phyloP scores from a whole-genome alignment of 2,113 vertebrate genomes.

The Trematomus loennbergii region DNA sequence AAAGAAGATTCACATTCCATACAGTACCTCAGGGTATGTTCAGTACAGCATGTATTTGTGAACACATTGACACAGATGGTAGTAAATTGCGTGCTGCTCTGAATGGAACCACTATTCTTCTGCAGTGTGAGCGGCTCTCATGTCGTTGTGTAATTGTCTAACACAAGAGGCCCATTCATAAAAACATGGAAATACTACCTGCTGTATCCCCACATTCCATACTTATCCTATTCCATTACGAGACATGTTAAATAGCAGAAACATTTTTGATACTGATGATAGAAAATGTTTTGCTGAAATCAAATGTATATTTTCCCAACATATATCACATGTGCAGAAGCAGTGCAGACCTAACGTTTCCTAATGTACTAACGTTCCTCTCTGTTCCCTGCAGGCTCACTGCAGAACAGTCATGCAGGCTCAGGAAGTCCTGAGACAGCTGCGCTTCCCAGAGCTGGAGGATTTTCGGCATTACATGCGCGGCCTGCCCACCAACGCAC shows the following conservation, averaged over 20 bases:
- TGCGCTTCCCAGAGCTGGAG: slow-evolving; percentile 92
- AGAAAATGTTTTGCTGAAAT: too few relatives aligned
- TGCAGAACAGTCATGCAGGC: slow-evolving; percentile 86
- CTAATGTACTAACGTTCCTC: background rate
- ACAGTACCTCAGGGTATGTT: background rate
- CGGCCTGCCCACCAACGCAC: slow-evolving; percentile 89
- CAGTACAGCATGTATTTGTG: background rate
- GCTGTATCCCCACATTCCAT: background rate
- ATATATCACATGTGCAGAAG: background rate
- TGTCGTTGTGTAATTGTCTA: background rate
- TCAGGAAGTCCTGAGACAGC: slow-evolving; percentile 91
- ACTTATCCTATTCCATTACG: too few relatives aligned
- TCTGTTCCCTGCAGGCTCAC: slow-evolving; percentile 44
- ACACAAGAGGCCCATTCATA: slow-evolving; percentile 38
- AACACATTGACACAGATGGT: background rate
- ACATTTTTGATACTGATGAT: too few relatives aligned
- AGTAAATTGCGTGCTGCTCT: background rate
- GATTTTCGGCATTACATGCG: slow-evolving; percentile 93
- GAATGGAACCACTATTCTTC: slow-evolving; percentile 20
- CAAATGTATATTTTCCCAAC: too few relatives aligned
- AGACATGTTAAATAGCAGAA: too few relatives aligned
- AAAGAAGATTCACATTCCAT: background rate
- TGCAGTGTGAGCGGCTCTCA: background rate
- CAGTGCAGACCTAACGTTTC: background rate
- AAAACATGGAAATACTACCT: slow-evolving; percentile 5